Evolutionary conservation across 1,140 invertebrate species (phyloP), one percentile per base, ranked within the genome.

Genomic region (Phocides pigmalion): DNA sequence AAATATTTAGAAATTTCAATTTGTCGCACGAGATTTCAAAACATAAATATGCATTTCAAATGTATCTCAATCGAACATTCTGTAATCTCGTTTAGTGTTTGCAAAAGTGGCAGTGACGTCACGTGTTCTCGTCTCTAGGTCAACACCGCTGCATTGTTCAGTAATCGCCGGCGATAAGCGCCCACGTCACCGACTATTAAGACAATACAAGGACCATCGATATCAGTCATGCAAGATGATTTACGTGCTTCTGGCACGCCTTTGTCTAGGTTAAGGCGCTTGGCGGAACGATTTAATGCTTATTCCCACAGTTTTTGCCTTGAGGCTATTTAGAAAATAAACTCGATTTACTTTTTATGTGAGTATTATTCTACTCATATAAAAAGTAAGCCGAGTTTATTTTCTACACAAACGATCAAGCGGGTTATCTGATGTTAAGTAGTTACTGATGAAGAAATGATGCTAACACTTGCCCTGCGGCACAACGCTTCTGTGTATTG

Each of bases 151-250:
- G n/a, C 39, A 56, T 41, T 56, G 53, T 56, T 56, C 14, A 25
- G 35, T 56, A 56, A 56, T 56, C 11, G 51, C 12, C 11, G 53
- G 35, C 14, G 53, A 56, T 56, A 51, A 51, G 39, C 53, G 19
- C 15, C 49, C n/a, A 56, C 53, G 53, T 56, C 53, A 56, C 14
- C 37, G 12, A 12, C 49, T 22, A 51, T 51, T 25, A 42, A 42
- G 37, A 56, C 53, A 56, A 56, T 56, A 28, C 53, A 56, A 56
- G 53, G 53, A 25, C 37, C 53, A 41, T 16, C 39, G 19, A 16
- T 56, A 42, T 56, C 53, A 56, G 37, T 25, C 53, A 15, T 56
- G 39, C 39, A 39, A 56, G 53, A 41, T 56, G 39, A 56, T 16
- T 42, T 41, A 28, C 14, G 22, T 25, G 11, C 53, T 22, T 15